Base-by-base conservation (phyloP, 2,797 vertebrate genomes). In the Antennarius maculatus region DNA sequence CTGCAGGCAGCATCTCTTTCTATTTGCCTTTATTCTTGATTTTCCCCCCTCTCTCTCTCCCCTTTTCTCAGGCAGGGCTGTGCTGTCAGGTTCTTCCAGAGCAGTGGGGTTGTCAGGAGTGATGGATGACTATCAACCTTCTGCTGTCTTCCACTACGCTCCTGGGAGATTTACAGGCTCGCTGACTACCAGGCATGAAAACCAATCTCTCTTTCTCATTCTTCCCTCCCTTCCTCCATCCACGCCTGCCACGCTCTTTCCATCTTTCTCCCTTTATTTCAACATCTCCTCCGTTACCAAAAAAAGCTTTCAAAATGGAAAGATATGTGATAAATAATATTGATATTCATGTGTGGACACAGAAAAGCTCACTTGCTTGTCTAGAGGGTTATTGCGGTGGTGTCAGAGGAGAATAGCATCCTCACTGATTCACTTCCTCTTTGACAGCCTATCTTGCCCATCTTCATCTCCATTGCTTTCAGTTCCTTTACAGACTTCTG, bases 121-220 rank as follows among this genome's bases (percentile, higher is more conserved):
- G 95, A 97, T 95, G 94, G 95, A 96, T 97, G 95, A 96, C 94
- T 94, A 95, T 96, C 95, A 95, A 94, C 95, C 94, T 96, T 95
- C 95, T 95, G 95, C 95, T 96, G 94, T 96, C 95, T 95, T 94
- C 93, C 91, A 92, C 91, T 93, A 91, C 86, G 93, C 93, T 96
- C 95, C 95, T 95, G 81, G 86, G 95, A 96, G 95, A 95, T 94
- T 95, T 95, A 95, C 14, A 94, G 91, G 93, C 93, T 91, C 86
- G 92, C 93, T 93, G 93, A 95, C 94, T 94, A 94, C 87, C 94
- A 95, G 93, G 93, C 94, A 95, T 95, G 95, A 94, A 94, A 94
- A 93, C 91, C 91, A 93, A 94, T 94, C 93, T 94, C 90, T 94
- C 89, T 89, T 91, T 93, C 89, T 92, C 92, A 90, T 92, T 91